phyloP scores from a whole-genome alignment of 2,888 invertebrate species.

The Drosophila paucipuncta region DNA sequence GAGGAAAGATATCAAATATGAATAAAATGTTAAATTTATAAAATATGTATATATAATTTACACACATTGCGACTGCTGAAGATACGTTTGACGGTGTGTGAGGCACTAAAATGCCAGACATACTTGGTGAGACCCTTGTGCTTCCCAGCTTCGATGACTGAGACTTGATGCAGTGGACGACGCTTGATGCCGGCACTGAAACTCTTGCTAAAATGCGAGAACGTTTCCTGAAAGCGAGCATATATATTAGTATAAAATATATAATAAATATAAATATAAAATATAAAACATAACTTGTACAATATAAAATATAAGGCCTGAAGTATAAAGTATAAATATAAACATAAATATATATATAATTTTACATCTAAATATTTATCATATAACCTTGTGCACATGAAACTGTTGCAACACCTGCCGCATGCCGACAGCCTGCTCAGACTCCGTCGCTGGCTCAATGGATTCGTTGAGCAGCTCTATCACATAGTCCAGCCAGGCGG shows the following conservation, averaged over 20 bases:
- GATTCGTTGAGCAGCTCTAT: slow-evolving; percentile 92
- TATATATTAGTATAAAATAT: neutral
- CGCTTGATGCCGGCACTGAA: slow-evolving; percentile 89
- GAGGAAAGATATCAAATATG: neutral
- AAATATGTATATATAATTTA: neutral
- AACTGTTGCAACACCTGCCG: slow-evolving; percentile 88
- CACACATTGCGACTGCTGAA: slow-evolving; percentile 87
- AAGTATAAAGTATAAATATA: neutral
- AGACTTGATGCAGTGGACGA: slow-evolving; percentile 88
- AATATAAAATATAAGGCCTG: neutral
- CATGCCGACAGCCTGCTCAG: slow-evolving; percentile 8
- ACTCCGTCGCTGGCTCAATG: slow-evolving; percentile 85
- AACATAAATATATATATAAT: neutral
- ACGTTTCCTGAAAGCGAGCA: slow-evolving; percentile 87
- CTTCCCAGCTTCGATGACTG: slow-evolving; percentile 88
- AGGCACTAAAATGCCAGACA: slow-evolving; percentile 90
- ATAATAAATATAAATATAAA: neutral
- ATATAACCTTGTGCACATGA: slow-evolving; percentile 88
- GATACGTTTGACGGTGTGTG: slow-evolving; percentile 90
- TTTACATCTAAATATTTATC: neutral
- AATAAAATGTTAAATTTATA: neutral
- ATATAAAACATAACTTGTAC: neutral
- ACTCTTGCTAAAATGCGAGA: slow-evolving; percentile 90
- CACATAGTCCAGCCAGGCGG: slow-evolving; percentile 91
- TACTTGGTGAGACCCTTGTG: slow-evolving; percentile 89